Evolutionary conservation across 2,888 invertebrate species (phyloP).

Genomic region (Cyclophora albipunctata): DNA sequence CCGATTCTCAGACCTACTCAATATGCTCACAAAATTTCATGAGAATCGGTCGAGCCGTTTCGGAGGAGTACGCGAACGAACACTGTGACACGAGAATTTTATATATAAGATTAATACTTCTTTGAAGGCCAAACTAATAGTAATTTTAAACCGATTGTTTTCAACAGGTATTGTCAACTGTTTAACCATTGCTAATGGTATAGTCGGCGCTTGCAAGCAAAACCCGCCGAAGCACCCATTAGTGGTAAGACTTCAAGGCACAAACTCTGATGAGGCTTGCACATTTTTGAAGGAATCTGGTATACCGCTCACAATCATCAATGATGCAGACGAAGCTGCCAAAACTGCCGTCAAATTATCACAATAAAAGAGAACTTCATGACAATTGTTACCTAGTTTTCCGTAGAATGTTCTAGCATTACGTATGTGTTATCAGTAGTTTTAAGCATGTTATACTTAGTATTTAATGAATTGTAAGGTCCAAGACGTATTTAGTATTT

Average conservation of each 20-base stretch:
- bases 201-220: conserved; percentile 89
- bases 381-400: too few relatives aligned
- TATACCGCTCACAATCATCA: conserved; percentile 87
- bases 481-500: neutral
- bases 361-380: conserved; percentile 9
- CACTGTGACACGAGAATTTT: too few relatives aligned
- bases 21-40: too few relatives aligned
- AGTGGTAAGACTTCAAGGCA: conserved; percentile 96
- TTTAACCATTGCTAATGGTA: conserved; percentile 96
- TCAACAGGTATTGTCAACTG: conserved; percentile 95
- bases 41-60: too few relatives aligned
- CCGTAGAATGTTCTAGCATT: neutral
- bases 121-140: too few relatives aligned
- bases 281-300: conserved; percentile 88
- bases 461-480: neutral
- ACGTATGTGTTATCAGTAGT: neutral
- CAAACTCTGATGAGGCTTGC: conserved; percentile 90
- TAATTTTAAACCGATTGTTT: too few relatives aligned
- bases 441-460: too few relatives aligned
- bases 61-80: too few relatives aligned
- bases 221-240: conserved; percentile 89
- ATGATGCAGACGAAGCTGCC: conserved; percentile 94
- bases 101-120: too few relatives aligned
- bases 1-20: too few relatives aligned
- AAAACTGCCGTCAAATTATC: conserved; percentile 83